Conservation (phyloP, 2,113 vertebrate genomes). For the Chaetodon trifascialis region DNA sequence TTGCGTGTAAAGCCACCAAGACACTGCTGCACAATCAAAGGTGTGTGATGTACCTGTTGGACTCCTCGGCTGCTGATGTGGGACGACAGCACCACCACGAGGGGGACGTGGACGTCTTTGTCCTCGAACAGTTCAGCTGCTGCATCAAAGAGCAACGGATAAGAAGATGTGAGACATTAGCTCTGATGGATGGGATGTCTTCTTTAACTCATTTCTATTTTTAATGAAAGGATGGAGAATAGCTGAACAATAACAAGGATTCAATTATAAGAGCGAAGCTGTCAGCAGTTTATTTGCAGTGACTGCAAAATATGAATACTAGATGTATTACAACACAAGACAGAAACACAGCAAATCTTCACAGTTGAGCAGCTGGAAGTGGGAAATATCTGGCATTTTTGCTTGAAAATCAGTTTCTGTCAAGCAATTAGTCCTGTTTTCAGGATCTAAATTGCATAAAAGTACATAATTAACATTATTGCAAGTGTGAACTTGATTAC, state of each 20-base stretch:
- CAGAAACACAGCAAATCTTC: background rate
- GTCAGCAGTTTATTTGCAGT: background rate
- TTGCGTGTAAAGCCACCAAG: too few species aligned
- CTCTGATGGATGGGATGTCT: constrained; percentile 72
- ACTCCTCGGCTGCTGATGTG: constrained; percentile 85
- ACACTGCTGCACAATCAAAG: background rate
- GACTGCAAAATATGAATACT: background rate
- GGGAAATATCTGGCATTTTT: background rate
- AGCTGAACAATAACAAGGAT: background rate
- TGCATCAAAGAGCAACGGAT: constrained; percentile 56
- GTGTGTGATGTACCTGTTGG: constrained; percentile 88
- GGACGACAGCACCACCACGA: constrained; percentile 88
- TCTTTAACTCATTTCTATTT: constrained; percentile 73
- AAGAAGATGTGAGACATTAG: background rate
- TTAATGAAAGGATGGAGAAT: constrained; percentile 19
- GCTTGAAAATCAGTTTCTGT: background rate
- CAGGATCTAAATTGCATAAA: background rate
- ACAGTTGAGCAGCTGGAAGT: background rate
- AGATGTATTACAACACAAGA: background rate
- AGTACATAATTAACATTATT: background rate
- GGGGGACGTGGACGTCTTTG: constrained; percentile 87
- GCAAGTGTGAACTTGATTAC: too few species aligned
- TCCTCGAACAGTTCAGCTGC: constrained; percentile 89
- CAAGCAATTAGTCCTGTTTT: background rate
- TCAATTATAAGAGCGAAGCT: too few species aligned